phyloP scores from a whole-genome alignment of 37 sponge, comb jelly and placozoan species.

The Sycon ciliatum region DNA sequence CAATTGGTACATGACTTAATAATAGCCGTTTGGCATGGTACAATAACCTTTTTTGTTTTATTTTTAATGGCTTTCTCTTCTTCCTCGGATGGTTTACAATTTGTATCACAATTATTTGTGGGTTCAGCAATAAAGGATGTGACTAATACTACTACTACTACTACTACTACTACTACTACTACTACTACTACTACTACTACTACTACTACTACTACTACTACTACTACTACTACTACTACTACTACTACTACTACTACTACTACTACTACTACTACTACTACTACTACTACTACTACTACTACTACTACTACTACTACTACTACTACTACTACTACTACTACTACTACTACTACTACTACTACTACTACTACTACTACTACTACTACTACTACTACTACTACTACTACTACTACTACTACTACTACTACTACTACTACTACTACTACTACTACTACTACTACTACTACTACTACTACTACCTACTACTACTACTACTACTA shows the following conservation, averaged over 20 bases:
- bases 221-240: constrained; percentile 1
- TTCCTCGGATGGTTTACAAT: too few relatives aligned
- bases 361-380: constrained; percentile 8
- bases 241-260: neutral
- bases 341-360: constrained; percentile 8
- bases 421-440: constrained; percentile 8
- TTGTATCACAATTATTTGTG: too few relatives aligned
- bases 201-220: neutral
- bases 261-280: neutral
- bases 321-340: constrained; percentile 6
- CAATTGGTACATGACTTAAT: too few relatives aligned
- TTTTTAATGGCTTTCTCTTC: too few relatives aligned
- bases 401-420: constrained; percentile 8
- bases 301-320: neutral
- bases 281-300: neutral
- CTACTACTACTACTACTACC: constrained; percentile 6
- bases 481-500: too few relatives aligned
- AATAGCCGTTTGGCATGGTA: too few relatives aligned
- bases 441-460: constrained; percentile 6
- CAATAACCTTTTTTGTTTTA: too few relatives aligned
- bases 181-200: constrained; percentile 8
- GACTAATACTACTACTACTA: too few relatives aligned
- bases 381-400: constrained; percentile 6
- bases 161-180: constrained; percentile 8
- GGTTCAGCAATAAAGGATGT: too few relatives aligned